Base-by-base conservation (phyloP, 2,888 invertebrate species). In the Epinotia ramella region DNA sequence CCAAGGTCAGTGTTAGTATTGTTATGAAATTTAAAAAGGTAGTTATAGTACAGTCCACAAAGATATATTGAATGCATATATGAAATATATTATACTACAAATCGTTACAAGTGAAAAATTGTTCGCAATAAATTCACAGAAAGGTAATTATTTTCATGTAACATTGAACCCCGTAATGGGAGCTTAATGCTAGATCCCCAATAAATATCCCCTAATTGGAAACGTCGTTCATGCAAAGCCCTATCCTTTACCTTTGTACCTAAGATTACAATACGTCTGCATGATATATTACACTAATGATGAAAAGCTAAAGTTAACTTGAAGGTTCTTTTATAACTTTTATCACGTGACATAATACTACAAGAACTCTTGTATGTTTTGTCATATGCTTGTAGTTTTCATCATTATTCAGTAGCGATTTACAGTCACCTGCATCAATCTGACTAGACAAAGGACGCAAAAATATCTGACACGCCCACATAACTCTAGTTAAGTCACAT, bases 131-230 rank as follows among this genome's bases (percentile, higher is more conserved):
- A 76, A 76, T 76, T 67, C 66, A 44, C 62, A 33, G 71, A 66
- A 57, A 76, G 76, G 71, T 72, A 72, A 76, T 76, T 76, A 76
- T 76, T 76, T 76, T 76, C 72, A 76, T 76, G 76, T 80, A 78
- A 78, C 77, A 78, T 78, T 59, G 76, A 77, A 78, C 77, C 74
- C 78, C 78, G 78, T 77, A 77, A 79, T 73, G 76, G 77, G 80
- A 79, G 82, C 80, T 82, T 76, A 80, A 78, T 78, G 77, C 80
- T 82, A 86, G 86, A 84, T 84, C 84, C 80, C 81, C 84, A 87
- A 89, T 89, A 90, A 89, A 90, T 89, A 90, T 86, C 82, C 82
- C 80, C 80, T 89, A 90, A 90, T 90, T 90, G 88, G 86, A 84
- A 85, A 83, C 84, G 88, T 88, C 87, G 80, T 77, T 79, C 81